phyloP scores from a whole-genome alignment of 2,888 invertebrate genomes.

The Orthosia cruda region DNA sequence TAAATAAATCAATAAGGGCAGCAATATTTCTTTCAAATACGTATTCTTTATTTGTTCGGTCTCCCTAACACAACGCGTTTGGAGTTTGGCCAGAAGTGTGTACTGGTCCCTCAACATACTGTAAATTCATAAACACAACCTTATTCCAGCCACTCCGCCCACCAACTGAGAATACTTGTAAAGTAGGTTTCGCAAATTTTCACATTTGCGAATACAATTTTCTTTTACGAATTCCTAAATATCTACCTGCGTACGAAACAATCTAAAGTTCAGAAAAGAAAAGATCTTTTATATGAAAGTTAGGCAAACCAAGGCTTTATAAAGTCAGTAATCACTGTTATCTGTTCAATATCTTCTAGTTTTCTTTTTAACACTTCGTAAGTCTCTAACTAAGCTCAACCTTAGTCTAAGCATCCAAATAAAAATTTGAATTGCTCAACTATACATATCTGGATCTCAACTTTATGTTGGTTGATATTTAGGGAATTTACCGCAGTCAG shows the following conservation, averaged over 20 bases:
- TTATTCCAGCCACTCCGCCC: conserved; percentile 26
- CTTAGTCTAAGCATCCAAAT: too few relatives aligned
- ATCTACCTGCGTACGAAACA: background rate
- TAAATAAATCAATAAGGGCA: background rate
- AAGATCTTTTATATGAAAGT: background rate
- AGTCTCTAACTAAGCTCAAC: background rate
- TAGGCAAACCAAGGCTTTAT: too few relatives aligned
- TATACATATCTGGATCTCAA: too few relatives aligned
- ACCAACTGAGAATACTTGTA: conserved; percentile 26
- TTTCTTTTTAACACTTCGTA: background rate
- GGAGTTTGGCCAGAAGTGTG: conserved; percentile 65
- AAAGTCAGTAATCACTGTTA: too few relatives aligned
- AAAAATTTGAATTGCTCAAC: too few relatives aligned
- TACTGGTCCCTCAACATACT: conserved; percentile 33
- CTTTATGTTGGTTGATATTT: too few relatives aligned
- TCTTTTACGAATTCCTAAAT: background rate
- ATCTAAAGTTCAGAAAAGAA: background rate
- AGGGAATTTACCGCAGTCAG: too few relatives aligned
- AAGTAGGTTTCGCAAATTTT: conserved; percentile 6
- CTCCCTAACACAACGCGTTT: conserved; percentile 61
- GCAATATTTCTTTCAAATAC: background rate
- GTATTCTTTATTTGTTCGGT: conserved; percentile 31
- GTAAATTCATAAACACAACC: conserved; percentile 51
- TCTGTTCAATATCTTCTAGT: too few relatives aligned
- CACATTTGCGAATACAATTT: conserved; percentile 12